Conservation (phyloP, 2,113 vertebrate species). For the Terrapene triunguis region DNA sequence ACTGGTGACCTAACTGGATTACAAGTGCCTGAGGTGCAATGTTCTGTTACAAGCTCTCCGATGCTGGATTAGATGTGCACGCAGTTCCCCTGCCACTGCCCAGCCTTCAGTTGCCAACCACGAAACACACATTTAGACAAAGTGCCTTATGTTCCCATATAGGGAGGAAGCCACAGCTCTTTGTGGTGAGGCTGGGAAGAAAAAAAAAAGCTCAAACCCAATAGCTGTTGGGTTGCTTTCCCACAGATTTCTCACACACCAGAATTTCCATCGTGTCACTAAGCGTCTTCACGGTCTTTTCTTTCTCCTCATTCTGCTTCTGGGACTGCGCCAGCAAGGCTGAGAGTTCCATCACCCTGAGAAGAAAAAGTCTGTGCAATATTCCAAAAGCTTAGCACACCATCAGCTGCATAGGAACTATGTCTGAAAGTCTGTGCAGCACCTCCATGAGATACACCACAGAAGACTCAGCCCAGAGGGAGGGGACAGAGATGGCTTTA, state of each 20-base stretch:
- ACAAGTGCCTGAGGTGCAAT: background rate
- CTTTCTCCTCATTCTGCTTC: constrained; percentile 82
- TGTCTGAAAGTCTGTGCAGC: background rate
- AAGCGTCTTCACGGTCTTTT: constrained; percentile 75
- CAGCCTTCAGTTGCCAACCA: background rate
- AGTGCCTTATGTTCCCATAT: background rate
- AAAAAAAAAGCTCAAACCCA: background rate
- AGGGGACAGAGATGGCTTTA: background rate
- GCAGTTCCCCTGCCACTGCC: background rate
- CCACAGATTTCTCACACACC: constrained; percentile 67
- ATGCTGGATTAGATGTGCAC: background rate
- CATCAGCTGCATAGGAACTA: background rate
- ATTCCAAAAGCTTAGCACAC: constrained; percentile 46
- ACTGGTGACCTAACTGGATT: background rate
- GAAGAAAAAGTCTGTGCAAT: constrained; percentile 44
- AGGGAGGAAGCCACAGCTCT: background rate
- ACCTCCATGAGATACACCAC: background rate
- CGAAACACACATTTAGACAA: background rate
- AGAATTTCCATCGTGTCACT: constrained; percentile 76
- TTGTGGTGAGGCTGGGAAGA: background rate
- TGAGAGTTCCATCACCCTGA: constrained; percentile 84
- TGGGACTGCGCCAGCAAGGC: constrained; percentile 78
- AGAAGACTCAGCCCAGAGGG: background rate
- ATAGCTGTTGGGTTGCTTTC: background rate
- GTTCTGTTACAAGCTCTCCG: background rate